Percentiles rank a stretch among this genome's conserved stretches.
Evolutionary conservation across 2,113 vertebrate genomes (phyloP).

Genomic region (Sander lucioperca): DNA sequence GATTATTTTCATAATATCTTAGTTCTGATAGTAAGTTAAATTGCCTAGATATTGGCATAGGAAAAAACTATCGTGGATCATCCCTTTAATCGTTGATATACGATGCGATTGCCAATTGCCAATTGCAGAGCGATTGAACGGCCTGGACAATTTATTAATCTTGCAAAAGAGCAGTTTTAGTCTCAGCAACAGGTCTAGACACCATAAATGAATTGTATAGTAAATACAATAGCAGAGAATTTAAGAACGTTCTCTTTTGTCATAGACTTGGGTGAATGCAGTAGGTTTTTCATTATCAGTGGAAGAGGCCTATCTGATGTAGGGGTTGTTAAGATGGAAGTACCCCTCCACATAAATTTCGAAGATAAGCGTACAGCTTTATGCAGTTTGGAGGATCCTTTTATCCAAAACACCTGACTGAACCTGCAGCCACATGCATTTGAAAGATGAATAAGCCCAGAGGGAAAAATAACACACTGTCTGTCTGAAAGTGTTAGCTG

Average conservation of each 20-base stretch:
- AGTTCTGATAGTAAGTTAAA: too few species aligned
- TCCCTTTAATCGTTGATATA: too few species aligned
- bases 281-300: conserved; percentile 27
- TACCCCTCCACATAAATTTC: conserved; percentile 56
- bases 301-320: conserved; percentile 42
- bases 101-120: too few species aligned
- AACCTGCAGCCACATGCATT: conserved; percentile 40
- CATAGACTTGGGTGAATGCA: neutral
- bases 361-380: conserved; percentile 51
- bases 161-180: too few species aligned
- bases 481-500: conserved; percentile 3
- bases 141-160: too few species aligned
- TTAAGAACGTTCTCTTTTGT: conserved; percentile 2
- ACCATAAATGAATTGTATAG: neutral
- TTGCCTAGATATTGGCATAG: too few species aligned
- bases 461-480: neutral
- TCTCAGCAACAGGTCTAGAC: too few species aligned
- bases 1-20: too few species aligned
- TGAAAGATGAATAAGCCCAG: conserved; percentile 38
- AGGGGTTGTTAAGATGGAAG: conserved; percentile 45
- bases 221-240: neutral
- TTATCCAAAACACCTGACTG: conserved; percentile 48
- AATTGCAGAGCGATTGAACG: too few species aligned
- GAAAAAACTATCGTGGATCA: too few species aligned
- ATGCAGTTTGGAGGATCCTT: conserved; percentile 49